phyloP scores from a whole-genome alignment of 2,113 vertebrate genomes.

The Myiagra hebetior region DNA sequence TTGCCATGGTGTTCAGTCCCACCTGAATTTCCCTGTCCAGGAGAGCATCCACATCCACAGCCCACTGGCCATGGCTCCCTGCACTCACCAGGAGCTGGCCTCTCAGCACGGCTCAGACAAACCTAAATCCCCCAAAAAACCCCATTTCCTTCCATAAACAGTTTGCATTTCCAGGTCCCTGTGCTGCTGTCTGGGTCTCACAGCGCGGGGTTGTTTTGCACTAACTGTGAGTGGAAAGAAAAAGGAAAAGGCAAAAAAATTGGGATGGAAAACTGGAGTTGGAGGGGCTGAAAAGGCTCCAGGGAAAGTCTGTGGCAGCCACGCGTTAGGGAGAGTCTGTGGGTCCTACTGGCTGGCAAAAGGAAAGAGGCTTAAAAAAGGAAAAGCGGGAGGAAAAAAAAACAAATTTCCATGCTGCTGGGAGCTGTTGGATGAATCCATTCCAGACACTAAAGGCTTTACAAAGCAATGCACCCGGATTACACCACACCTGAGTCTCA shows the following conservation, averaged over 20 bases:
- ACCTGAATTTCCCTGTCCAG: neutral
- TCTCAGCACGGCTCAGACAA: accelerated
- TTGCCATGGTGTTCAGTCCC: accelerated
- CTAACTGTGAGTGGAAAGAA: neutral
- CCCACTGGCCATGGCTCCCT: neutral
- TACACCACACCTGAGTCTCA: accelerated
- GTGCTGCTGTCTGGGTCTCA: neutral
- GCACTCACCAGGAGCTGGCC: accelerated
- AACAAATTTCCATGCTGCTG: neutral
- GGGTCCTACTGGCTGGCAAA: accelerated
- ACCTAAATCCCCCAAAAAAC: neutral
- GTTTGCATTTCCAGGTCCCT: neutral
- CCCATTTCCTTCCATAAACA: neutral
- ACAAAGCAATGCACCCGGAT: accelerated
- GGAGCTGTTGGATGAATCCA: neutral
- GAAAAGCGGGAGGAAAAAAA: neutral
- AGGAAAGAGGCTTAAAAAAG: neutral
- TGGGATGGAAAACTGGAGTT: neutral
- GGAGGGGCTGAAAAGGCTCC: neutral
- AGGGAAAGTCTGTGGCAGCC: neutral
- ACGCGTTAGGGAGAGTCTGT: accelerated
- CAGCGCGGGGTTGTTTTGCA: accelerated
- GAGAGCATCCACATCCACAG: neutral
- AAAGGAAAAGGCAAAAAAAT: neutral
- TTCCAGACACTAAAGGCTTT: accelerated